Evolutionary conservation across 2,888 invertebrate genomes (phyloP).

Genomic region (Pristionchus mayeri): DNA sequence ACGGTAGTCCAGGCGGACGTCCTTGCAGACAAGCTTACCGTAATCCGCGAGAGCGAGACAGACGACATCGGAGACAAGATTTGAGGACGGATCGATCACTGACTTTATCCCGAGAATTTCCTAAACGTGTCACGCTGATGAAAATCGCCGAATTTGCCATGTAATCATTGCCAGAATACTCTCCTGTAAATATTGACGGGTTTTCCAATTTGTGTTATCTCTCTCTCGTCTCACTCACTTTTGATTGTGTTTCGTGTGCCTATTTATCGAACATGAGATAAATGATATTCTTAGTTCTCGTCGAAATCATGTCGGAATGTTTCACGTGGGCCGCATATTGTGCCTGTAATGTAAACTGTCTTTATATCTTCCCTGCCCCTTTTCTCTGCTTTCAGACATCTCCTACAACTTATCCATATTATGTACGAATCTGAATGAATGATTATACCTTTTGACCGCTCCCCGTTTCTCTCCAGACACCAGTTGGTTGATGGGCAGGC

Average conservation of each 20-base stretch:
- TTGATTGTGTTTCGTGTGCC: not conserved
- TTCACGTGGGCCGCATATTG: too few relatives aligned
- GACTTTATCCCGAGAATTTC: not conserved
- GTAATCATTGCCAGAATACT: constrained; percentile 19
- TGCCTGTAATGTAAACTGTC: too few relatives aligned
- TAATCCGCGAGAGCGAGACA: constrained; percentile 64
- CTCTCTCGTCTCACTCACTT: constrained; percentile 2
- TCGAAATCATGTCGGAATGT: too few relatives aligned
- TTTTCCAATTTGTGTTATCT: constrained; percentile 7
- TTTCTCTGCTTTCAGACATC: too few relatives aligned
- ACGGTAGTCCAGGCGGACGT: constrained; percentile 55
- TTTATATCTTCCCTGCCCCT: too few relatives aligned
- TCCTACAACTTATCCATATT: too few relatives aligned
- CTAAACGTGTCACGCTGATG: not conserved
- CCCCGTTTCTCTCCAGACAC: too few relatives aligned
- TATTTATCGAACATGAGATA: constrained; percentile 25
- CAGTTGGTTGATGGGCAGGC: too few relatives aligned
- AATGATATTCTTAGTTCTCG: too few relatives aligned
- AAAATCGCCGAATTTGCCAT: not conserved
- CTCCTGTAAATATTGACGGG: not conserved
- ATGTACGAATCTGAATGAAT: too few relatives aligned
- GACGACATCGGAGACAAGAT: constrained; percentile 63
- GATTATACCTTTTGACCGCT: too few relatives aligned
- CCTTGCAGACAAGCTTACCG: constrained; percentile 64
- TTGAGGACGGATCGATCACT: constrained; percentile 47